Percentiles rank a stretch among this genome's conserved stretches.
phyloP scores from a whole-genome alignment of 2,797 vertebrate species.

The Phyllotis vaccarum region DNA sequence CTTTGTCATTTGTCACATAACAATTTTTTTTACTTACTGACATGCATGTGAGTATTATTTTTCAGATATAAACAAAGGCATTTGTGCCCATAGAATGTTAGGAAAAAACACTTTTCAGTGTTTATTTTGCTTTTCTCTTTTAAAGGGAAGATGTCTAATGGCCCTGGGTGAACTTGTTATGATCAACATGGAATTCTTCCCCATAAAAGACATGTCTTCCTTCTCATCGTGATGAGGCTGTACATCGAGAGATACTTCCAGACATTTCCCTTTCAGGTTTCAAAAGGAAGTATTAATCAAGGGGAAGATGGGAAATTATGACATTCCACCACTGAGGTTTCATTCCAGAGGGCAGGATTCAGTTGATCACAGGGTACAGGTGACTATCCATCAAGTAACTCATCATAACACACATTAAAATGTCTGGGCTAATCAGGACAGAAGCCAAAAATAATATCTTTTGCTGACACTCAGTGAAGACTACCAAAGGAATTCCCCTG shows the following conservation, averaged over 20 bases:
- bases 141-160: slow-evolving; percentile 31
- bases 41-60: slow-evolving; percentile 19
- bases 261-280: slow-evolving; percentile 87
- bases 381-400: slow-evolving; percentile 91
- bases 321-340: slow-evolving; percentile 87
- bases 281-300: slow-evolving; percentile 90
- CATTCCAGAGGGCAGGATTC: slow-evolving; percentile 83
- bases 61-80: slow-evolving; percentile 61
- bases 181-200: slow-evolving; percentile 70
- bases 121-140: slow-evolving; percentile 68
- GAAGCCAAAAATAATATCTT: slow-evolving; percentile 91
- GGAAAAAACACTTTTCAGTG: slow-evolving; percentile 60
- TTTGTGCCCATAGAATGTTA: slow-evolving; percentile 63
- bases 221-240: slow-evolving; percentile 76
- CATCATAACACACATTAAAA: slow-evolving; percentile 90
- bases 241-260: slow-evolving; percentile 83
- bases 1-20: slow-evolving; percentile 39
- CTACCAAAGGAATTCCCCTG: slow-evolving; percentile 87
- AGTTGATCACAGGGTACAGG: slow-evolving; percentile 89
- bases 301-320: slow-evolving; percentile 90
- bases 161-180: slow-evolving; percentile 3
- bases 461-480: slow-evolving; percentile 84
- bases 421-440: slow-evolving; percentile 90
- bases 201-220: slow-evolving; percentile 77
- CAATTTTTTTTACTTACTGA: slow-evolving; percentile 45